Base-by-base conservation (phyloP, 2,888 invertebrate genomes). In the Watsonalla binaria region DNA sequence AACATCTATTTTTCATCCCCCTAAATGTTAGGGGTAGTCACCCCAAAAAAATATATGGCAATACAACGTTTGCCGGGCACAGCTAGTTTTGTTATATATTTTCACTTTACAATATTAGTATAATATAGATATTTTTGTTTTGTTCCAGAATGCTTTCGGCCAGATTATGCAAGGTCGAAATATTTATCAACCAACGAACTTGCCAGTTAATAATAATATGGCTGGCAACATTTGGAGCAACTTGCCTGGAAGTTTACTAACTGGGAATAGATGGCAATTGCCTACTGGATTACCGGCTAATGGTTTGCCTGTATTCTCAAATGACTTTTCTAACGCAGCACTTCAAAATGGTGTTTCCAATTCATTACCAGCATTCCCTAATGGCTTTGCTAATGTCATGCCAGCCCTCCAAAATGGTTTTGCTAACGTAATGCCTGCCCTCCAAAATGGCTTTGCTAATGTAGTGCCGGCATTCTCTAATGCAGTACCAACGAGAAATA, bases 151-250 rank as follows among this genome's bases (percentile, higher is more conserved):
- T 49, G 37, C 15, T 0, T 37, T 15, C 15, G 7, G 37, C 14
- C 49, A 49, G 37, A 34, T 49, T 13, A 5, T 46, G 11, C 45
- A 46, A 47, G 15, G 53, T 24, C 24, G 33, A 42, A 60, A 55
- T 46, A 54, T 50, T 46, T 46, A 51, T 2, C 55, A 45, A 50
- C 9, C 53, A n/a, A 14, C 7, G 0, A 53, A 13, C 45, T 8
- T 54, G 14, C 61, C 66, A 47, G 35, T 59, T 33, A 35, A 39
- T 47, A 56, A 59, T 47, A 62, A 59, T 49, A 24, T 66, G 7
- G 54, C 66, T 11, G 47, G 52, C 15, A 61, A 59, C 39, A 42
- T 42, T 11, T 42, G 46, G 46, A 46, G 14, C 14, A 54, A 45
- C 34, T 51, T 62, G 15, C 55, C 57, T 55, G 13, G 45, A 14